Conservation (phyloP, 2,113 vertebrate species). For the Piliocolobus tephrosceles region DNA sequence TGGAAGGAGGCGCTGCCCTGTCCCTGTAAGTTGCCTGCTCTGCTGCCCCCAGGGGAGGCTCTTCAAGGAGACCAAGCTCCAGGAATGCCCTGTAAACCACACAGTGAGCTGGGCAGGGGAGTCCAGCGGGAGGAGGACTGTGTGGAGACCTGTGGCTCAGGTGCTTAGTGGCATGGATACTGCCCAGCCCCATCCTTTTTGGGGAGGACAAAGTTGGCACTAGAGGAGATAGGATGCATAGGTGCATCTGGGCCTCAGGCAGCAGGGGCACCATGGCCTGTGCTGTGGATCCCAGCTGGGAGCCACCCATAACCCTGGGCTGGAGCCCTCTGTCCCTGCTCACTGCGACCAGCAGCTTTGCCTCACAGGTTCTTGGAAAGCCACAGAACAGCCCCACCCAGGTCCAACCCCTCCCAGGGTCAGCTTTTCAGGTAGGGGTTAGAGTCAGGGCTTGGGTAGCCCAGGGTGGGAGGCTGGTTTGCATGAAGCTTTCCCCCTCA, state of each 20-base stretch:
- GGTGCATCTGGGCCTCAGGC: neutral
- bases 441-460: neutral
- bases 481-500: neutral
- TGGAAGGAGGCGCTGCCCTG: no score
- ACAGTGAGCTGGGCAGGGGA: no score
- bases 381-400: neutral
- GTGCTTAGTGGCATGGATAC: neutral
- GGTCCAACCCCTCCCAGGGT: neutral
- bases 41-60: no score
- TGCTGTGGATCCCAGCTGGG: neutral
- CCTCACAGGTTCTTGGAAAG: neutral
- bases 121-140: no score
- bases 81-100: no score
- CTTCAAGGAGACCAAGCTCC: no score
- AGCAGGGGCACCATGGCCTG: neutral
- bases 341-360: neutral
- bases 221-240: neutral
- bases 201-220: neutral
- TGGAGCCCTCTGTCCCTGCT: neutral
- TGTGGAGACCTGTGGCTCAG: neutral
- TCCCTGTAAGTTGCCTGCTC: no score
- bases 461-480: neutral
- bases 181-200: neutral
- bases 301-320: neutral
- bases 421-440: neutral